phyloP scores from a whole-genome alignment of 2,888 invertebrate genomes.

The Ferrisia virgata region DNA sequence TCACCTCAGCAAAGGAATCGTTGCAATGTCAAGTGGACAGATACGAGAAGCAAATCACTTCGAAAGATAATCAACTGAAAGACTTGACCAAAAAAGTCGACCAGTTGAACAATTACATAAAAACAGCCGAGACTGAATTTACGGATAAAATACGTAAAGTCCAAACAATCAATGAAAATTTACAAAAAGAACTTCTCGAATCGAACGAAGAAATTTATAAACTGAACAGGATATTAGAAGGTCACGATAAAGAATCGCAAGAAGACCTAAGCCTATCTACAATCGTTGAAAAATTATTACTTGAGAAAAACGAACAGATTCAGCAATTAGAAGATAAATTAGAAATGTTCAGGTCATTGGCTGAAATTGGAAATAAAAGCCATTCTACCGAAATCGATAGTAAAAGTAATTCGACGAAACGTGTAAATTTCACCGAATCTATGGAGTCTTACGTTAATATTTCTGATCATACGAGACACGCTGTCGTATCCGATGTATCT shows the following conservation, averaged over 20 bases:
- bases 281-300: not conserved
- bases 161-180: not conserved
- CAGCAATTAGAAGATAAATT: constrained; percentile 1
- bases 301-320: not conserved
- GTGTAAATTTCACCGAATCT: constrained; percentile 27
- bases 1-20: not conserved
- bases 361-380: not conserved
- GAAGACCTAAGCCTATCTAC: not conserved
- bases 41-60: not conserved
- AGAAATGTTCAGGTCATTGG: not conserved
- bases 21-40: not conserved
- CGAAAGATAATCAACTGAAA: constrained; percentile 2
- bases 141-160: not conserved
- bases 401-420: not conserved
- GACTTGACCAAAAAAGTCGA: not conserved
- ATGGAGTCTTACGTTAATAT: constrained; percentile 20
- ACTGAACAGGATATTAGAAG: not conserved
- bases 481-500: not conserved
- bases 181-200: not conserved
- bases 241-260: not conserved
- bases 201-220: constrained; percentile 13
- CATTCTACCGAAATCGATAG: not conserved
- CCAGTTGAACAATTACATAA: not conserved
- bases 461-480: constrained; percentile 29
- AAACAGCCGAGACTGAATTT: not conserved